Evolutionary conservation across 2,888 invertebrate genomes (phyloP).

Genomic region (Tipula lateralis): DNA sequence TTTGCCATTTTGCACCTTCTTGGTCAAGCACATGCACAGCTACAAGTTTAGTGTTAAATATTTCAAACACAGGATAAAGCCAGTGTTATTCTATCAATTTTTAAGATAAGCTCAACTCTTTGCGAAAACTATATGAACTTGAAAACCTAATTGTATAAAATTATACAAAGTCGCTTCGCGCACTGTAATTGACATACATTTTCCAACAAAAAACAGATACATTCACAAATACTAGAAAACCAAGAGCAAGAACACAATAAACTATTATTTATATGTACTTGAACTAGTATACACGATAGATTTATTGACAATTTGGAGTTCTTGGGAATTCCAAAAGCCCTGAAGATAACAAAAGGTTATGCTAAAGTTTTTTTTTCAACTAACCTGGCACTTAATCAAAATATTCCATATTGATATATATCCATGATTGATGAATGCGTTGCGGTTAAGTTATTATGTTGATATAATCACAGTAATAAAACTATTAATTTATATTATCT

Average conservation of each 20-base stretch:
- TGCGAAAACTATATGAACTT: not conserved
- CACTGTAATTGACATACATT: not conserved
- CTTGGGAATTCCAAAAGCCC: not conserved
- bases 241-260: not conserved
- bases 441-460: not conserved
- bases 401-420: constrained; percentile 11
- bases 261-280: not conserved
- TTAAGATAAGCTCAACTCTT: no score
- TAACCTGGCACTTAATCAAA: constrained; percentile 7
- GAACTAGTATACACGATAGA: not conserved
- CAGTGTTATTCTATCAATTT: no score
- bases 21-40: no score
- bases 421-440: not conserved
- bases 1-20: no score
- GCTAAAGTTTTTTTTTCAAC: not conserved
- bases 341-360: not conserved
- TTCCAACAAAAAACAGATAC: not conserved
- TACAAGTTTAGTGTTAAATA: no score
- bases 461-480: not conserved
- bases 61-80: no score
- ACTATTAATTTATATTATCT: not conserved
- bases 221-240: not conserved
- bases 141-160: not conserved
- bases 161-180: not conserved
- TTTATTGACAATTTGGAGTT: not conserved